A percentile compares a stretch with the other conserved stretches of the same genome.
Conservation (phyloP, 1,140 invertebrate species). For the Forficula auricularia region DNA sequence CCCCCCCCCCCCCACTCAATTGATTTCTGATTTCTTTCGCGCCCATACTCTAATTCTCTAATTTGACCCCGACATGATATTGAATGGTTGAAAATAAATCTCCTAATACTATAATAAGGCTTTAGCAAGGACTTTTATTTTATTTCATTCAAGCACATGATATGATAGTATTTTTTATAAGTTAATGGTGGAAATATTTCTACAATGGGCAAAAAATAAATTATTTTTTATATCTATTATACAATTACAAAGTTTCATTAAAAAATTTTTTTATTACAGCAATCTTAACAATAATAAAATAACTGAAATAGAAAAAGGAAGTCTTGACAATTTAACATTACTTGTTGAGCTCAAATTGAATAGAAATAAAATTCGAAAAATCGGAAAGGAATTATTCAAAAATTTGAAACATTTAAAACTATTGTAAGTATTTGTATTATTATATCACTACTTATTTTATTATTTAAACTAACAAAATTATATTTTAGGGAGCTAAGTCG, state of each 20-base stretch:
- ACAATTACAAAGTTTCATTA: background rate
- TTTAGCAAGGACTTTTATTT: constrained; percentile 5
- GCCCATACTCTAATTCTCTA: too few relatives aligned
- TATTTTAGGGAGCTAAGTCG: constrained; percentile 56
- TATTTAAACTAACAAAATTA: constrained; percentile 1
- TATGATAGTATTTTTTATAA: constrained; percentile 9
- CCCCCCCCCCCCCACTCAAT: too few relatives aligned
- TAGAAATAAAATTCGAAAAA: constrained; percentile 51
- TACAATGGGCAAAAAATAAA: constrained; percentile 6
- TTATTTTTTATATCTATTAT: constrained; percentile 1
- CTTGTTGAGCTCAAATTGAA: constrained; percentile 61
- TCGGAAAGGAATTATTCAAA: constrained; percentile 54
- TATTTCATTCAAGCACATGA: constrained; percentile 17
- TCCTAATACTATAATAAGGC: too few relatives aligned
- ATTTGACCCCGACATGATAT: too few relatives aligned
- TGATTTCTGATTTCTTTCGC: too few relatives aligned
- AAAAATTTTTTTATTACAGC: constrained; percentile 27
- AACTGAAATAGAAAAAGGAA: constrained; percentile 40
- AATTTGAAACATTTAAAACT: constrained; percentile 46
- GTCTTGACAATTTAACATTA: constrained; percentile 50
- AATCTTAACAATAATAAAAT: constrained; percentile 64
- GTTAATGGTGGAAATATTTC: background rate
- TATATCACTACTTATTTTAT: background rate
- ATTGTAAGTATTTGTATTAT: constrained; percentile 36
- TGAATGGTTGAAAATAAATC: too few relatives aligned